A percentile compares a stretch with the other conserved stretches of the same genome.
phyloP scores from a whole-genome alignment of 1,140 invertebrate genomes.

The Neelides sp. region DNA sequence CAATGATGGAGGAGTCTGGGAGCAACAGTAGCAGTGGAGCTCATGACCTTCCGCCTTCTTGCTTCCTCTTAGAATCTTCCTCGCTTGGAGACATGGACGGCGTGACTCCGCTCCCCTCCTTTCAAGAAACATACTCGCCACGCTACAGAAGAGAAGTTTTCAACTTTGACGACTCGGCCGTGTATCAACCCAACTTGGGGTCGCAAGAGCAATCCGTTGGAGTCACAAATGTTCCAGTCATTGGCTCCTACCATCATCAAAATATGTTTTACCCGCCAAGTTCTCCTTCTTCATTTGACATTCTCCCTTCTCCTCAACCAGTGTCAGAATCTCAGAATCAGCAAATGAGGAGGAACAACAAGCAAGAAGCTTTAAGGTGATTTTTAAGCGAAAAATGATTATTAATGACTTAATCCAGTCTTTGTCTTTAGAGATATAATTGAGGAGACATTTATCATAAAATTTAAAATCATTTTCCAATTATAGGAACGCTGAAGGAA shows the following conservation, averaged over 20 bases:
- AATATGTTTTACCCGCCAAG: slow-evolving; percentile 28
- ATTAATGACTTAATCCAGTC: no score
- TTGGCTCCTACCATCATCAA: slow-evolving; percentile 26
- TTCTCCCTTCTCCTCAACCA: slow-evolving; percentile 30
- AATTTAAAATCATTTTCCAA: no score
- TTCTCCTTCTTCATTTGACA: slow-evolving; percentile 31
- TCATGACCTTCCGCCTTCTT: slow-evolving; percentile 17
- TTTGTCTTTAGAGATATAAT: no score
- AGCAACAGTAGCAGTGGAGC: slow-evolving; percentile 28
- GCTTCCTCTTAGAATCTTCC: slow-evolving; percentile 27
- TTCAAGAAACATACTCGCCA: slow-evolving; percentile 70
- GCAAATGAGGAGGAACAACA: no score
- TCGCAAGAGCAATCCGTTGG: neutral
- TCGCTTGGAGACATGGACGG: slow-evolving; percentile 30
- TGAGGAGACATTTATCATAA: no score
- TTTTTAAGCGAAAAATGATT: no score
- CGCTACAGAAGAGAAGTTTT: slow-evolving; percentile 44
- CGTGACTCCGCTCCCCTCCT: slow-evolving; percentile 60
- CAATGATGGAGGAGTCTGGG: slow-evolving; percentile 30
- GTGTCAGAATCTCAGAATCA: no score
- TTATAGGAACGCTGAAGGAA: no score
- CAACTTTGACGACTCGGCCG: slow-evolving; percentile 33
- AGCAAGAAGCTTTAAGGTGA: no score
- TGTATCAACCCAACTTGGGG: slow-evolving; percentile 29
- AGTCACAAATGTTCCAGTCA: neutral